phyloP scores from a whole-genome alignment of 2,797 vertebrate species.

The Pseudomugil gertrudae region DNA sequence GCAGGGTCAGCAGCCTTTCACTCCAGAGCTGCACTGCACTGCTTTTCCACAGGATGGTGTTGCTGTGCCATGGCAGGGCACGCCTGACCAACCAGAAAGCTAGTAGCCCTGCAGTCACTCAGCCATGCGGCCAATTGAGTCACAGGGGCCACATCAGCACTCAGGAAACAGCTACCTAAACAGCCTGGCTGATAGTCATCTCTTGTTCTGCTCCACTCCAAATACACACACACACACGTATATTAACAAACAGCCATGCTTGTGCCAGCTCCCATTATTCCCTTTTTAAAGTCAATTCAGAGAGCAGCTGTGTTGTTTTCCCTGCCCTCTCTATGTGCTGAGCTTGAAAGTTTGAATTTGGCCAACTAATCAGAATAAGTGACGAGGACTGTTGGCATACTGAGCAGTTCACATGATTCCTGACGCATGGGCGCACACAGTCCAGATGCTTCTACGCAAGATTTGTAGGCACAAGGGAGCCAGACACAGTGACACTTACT shows the following conservation, averaged over 20 bases:
- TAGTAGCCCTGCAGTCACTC: slow-evolving; percentile 49
- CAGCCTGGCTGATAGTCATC: slow-evolving; percentile 72
- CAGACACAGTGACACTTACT: slow-evolving; percentile 40
- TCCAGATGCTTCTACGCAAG: slow-evolving; percentile 20
- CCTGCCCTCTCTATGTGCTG: slow-evolving; percentile 16
- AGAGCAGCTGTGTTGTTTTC: slow-evolving; percentile 43
- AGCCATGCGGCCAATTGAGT: slow-evolving; percentile 58
- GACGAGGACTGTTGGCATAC: slow-evolving; percentile 20
- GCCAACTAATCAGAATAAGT: slow-evolving; percentile 23
- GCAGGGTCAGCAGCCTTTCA: slow-evolving; percentile 5
- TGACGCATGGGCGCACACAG: slow-evolving; percentile 23
- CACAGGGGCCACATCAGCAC: slow-evolving; percentile 70
- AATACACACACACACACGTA: slow-evolving; percentile 23
- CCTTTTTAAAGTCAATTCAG: slow-evolving; percentile 45
- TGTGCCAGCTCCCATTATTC: slow-evolving; percentile 58
- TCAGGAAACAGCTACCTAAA: slow-evolving; percentile 77
- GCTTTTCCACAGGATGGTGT: slow-evolving; percentile 77
- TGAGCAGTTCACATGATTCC: slow-evolving; percentile 34
- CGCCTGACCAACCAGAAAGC: slow-evolving; percentile 50
- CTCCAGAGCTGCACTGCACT: slow-evolving; percentile 27
- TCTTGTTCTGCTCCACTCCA: slow-evolving; percentile 37
- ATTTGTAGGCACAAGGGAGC: slow-evolving; percentile 29
- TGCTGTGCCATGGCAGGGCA: slow-evolving; percentile 65
- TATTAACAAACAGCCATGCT: slow-evolving; percentile 31
- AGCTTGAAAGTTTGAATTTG: slow-evolving; percentile 34